phyloP scores from a whole-genome alignment of 2,888 invertebrate species.

The Cheilosia impressa region DNA sequence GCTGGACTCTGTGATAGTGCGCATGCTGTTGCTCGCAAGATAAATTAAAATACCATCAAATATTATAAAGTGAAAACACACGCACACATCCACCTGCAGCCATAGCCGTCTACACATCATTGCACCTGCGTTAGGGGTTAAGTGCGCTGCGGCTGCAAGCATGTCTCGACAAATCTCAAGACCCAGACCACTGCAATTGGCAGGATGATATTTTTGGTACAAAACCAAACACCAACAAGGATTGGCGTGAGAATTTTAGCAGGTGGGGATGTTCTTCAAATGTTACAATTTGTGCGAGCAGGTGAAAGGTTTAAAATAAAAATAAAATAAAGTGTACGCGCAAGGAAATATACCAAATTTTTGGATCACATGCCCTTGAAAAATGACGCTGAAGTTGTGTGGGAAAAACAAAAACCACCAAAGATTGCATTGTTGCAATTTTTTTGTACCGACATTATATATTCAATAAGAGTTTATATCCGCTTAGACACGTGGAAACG shows the following conservation, averaged over 20 bases:
- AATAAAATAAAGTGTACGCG: slow-evolving; percentile 66
- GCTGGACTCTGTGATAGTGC: slow-evolving; percentile 3
- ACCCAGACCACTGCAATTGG: slow-evolving; percentile 31
- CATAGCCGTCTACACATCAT: slow-evolving; percentile 23
- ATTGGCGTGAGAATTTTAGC: slow-evolving; percentile 73
- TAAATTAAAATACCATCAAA: slow-evolving; percentile 70
- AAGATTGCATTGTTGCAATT: not conserved
- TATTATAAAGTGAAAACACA: slow-evolving; percentile 39
- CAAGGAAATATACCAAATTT: slow-evolving; percentile 6
- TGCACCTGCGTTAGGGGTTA: slow-evolving; percentile 67
- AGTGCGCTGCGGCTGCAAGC: slow-evolving; percentile 8
- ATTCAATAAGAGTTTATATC: no score
- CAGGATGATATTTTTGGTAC: slow-evolving; percentile 66
- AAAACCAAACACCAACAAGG: not conserved
- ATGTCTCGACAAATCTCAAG: slow-evolving; percentile 65
- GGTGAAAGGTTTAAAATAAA: slow-evolving; percentile 72
- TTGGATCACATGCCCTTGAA: slow-evolving; percentile 54
- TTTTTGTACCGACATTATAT: not conserved
- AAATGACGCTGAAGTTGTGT: slow-evolving; percentile 12
- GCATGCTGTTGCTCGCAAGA: slow-evolving; percentile 41
- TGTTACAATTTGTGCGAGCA: slow-evolving; percentile 70
- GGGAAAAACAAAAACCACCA: no score
- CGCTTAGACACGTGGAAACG: no score
- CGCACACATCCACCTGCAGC: slow-evolving; percentile 4
- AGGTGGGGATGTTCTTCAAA: slow-evolving; percentile 70